Evolutionary conservation across 2,797 vertebrate genomes (phyloP).

Genomic region (Nasua narica): DNA sequence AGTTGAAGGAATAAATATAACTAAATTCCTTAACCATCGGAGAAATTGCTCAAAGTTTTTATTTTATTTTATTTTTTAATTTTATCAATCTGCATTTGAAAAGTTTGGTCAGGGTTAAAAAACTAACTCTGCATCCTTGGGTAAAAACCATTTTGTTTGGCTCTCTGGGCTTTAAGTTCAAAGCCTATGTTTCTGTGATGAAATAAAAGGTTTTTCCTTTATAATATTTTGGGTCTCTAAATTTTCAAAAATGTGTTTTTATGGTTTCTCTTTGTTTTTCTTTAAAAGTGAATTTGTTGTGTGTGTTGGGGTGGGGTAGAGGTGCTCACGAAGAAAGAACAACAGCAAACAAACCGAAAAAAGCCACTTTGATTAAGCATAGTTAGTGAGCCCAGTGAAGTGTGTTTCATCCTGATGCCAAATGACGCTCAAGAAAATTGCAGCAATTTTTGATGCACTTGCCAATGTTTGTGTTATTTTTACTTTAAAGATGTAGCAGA

Average conservation of each 20-base stretch:
- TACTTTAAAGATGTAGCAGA: slow-evolving; percentile 69
- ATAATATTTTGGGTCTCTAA: background rate
- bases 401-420: background rate
- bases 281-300: background rate
- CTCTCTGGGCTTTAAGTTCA: background rate
- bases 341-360: background rate
- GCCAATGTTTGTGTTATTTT: slow-evolving; percentile 69
- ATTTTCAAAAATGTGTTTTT: slow-evolving; percentile 12
- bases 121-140: background rate
- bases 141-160: background rate
- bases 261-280: background rate
- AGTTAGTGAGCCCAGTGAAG: background rate
- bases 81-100: background rate
- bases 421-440: background rate
- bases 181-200: background rate
- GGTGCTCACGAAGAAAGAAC: background rate
- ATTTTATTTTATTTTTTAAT: background rate
- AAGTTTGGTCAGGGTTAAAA: background rate
- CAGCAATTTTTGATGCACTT: slow-evolving; percentile 47
- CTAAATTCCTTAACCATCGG: background rate
- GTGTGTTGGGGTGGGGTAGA: background rate
- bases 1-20: background rate
- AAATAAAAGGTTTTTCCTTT: background rate
- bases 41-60: background rate
- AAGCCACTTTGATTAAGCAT: background rate